These are phyloP conservation scores for Coenobita brevimanus DNA, from an alignment of 1,140 invertebrate genomes.

Conservation along the genomic window DNA sequence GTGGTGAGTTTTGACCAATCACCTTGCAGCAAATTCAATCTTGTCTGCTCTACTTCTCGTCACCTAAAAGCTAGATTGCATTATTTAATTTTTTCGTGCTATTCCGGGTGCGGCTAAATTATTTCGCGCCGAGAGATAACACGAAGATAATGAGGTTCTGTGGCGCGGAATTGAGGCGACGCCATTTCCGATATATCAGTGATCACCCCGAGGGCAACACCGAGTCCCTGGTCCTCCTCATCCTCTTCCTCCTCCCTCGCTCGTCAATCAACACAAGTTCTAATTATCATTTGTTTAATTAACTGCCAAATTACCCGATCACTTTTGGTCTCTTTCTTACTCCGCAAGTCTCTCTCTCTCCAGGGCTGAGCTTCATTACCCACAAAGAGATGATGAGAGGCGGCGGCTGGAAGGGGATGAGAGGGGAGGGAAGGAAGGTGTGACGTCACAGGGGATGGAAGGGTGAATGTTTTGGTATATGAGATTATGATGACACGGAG, in stretches of 20 bases:
- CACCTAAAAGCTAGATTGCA: not conserved
- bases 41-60: not conserved
- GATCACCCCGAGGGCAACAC: not conserved
- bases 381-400: too few species aligned
- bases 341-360: slow-evolving; percentile 29
- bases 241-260: slow-evolving; percentile 9
- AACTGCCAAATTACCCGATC: slow-evolving; percentile 64
- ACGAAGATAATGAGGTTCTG: not conserved
- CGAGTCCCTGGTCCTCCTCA: not conserved
- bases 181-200: not conserved
- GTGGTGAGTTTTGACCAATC: not conserved
- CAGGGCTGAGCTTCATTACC: not conserved
- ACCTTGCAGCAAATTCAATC: not conserved
- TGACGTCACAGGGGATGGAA: too few species aligned
- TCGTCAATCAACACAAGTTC: slow-evolving; percentile 56
- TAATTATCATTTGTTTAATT: slow-evolving; percentile 65
- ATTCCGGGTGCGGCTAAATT: too few species aligned
- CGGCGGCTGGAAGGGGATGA: too few species aligned
- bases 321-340: slow-evolving; percentile 56
- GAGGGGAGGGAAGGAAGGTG: too few species aligned
- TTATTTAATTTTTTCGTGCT: too few species aligned
- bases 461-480: too few species aligned
- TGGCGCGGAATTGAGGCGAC: not conserved
- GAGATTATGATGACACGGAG: too few species aligned
- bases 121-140: not conserved